Evolutionary conservation across 2,797 vertebrate genomes (phyloP), one percentile per base, ranked within the genome.

Genomic region (Thalassophryne amazonica): DNA sequence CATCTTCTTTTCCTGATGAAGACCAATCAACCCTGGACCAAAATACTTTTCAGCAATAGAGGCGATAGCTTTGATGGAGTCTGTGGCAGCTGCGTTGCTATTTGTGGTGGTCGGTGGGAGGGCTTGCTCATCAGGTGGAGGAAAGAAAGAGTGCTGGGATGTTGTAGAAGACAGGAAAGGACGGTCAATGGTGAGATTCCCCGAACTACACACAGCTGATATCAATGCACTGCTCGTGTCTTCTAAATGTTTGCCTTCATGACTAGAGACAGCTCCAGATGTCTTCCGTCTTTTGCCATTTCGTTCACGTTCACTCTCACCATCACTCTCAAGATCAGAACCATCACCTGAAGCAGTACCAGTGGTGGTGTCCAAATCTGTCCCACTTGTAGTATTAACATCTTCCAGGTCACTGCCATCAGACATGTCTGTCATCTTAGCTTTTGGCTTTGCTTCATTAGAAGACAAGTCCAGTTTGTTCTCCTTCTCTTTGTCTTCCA

Each of bases 41-140:
- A 99, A 99, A 85, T 99, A 99, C 61, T 98, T 98, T 89, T 99
- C 97, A 0, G 97, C 97, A 3, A 99, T 99, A 75, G 96, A 98
- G 7, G 97, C 97, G 0, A 99, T 99, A 28, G 97, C 97, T 89
- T 99, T 99, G 68, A 99, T 99, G 18, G 97, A 99, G 90, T 99
- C 97, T 13, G 95, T 96, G 0, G 95, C 89, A 2, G 90, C 91
- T 2, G 91, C 89, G 0, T 92, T 79, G 12, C 93, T 73, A 7
- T 86, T 71, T 41, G 66, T 72, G 37, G 86, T 45, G 25, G 72
- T 83, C 30, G 89, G 89, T 0, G 93, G 93, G 17, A 98, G 91
- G 36, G 95, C 91, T 85, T 98, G 97, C 73, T 98, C 96, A 25
- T 98, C 94, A 0, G 94, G 96, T 0, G 97, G 95, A 6, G 96